Base-by-base conservation (phyloP, 2,888 invertebrate genomes). In the Meiosimyza platycephala region DNA sequence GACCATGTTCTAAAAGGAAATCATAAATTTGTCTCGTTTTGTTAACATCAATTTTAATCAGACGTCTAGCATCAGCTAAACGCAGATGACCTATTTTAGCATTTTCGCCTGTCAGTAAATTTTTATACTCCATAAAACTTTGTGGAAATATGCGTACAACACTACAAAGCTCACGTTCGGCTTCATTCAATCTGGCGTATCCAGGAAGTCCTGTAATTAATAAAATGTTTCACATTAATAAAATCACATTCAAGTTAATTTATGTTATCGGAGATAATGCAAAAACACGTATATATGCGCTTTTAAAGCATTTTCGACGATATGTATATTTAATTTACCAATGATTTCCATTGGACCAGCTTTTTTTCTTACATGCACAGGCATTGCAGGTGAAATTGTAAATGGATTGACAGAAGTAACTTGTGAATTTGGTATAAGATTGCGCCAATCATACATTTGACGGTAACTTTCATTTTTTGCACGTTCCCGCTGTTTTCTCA, bases 1-100 rank as follows among this genome's bases (percentile, higher is more conserved):
- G 92, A 48, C 94, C 94, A 83, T 93, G 91, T 79, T 90, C 88
- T 72, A 92, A 87, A 47, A 95, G 88, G 85, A 93, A 92, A 88
- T 94, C 93, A 88, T 93, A 94, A 80, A 97, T 91, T 86, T 95
- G 95, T 76, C 96, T 90, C 0, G 97, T 97, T 86, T 94, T 94
- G 86, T 96, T 96, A 3, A 97, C 97, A 89, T 97, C 97, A 79
- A 97, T 97, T 87, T 96, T 97, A 54, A 97, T 90, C 60, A 96
- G 89, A 59, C 90, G 90, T 68, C 97, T 89, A 0, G 97, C 97
- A 83, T 95, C 95, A 2, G 95, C 91, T 75, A 97, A 88, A 75
- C 93, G 90, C 7, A 97, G 87, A 73, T 90, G 91, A 0, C 94
- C 93, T 74, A 90, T 88, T 85, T 94, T 95, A 75, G 92, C 89